A percentile compares a stretch with the other conserved stretches of the same genome.
Evolutionary conservation across 53 echinoderm and acorn worm species (phyloP).

Genomic region (Patiria pectinifera): DNA sequence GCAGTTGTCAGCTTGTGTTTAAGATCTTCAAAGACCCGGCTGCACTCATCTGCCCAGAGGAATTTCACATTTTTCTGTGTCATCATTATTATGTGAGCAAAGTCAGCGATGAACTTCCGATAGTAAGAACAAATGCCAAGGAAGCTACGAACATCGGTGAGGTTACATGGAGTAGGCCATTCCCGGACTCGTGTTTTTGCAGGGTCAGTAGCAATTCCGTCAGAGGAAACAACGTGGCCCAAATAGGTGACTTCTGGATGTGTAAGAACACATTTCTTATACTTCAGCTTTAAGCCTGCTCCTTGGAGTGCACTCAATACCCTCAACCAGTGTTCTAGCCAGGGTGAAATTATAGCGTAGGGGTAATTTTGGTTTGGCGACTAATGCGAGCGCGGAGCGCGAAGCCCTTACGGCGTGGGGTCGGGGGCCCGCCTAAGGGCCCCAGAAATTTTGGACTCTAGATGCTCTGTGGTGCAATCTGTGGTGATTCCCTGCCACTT

Average conservation of each 20-base stretch:
- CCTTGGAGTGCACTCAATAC: constrained; percentile 43
- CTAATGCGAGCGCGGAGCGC: too few species aligned
- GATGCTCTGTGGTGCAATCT: too few species aligned
- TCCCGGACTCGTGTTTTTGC: neutral
- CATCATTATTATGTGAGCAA: constrained; percentile 17
- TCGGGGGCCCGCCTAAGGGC: too few species aligned
- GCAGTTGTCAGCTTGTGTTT: neutral
- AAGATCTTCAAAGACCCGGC: neutral
- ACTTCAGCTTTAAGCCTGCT: constrained; percentile 48
- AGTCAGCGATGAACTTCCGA: constrained; percentile 1
- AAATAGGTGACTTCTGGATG: neutral
- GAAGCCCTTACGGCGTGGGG: too few species aligned
- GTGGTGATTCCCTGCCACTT: too few species aligned
- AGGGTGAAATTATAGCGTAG: too few species aligned
- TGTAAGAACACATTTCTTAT: constrained; percentile 38
- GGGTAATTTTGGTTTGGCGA: too few species aligned
- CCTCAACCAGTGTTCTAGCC: too few species aligned
- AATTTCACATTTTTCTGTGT: constrained; percentile 30
- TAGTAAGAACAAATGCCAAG: constrained; percentile 17
- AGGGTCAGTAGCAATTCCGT: constrained; percentile 34
- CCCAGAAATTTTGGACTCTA: too few species aligned
- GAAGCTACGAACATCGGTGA: constrained; percentile 31
- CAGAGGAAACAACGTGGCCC: constrained; percentile 15
- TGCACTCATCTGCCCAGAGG: constrained; percentile 12
- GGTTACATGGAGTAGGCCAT: constrained; percentile 27